These are phyloP conservation scores for Apis dorsata DNA, from an alignment of 1,140 invertebrate species.

Conservation along the genomic window DNA sequence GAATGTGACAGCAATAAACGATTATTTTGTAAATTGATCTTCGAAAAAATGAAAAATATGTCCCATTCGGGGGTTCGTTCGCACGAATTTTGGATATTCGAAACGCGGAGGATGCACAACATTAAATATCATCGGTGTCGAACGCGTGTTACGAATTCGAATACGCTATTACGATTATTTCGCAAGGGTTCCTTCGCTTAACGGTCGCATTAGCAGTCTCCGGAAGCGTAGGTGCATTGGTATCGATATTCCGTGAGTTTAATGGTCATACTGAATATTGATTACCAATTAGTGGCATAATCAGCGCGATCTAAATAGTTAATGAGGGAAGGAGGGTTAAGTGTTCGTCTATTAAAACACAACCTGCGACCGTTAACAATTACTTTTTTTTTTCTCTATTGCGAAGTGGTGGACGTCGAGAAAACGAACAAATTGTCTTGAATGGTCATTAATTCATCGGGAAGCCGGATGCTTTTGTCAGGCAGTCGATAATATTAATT, in stretches of 20 bases:
- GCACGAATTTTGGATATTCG: not conserved
- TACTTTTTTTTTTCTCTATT: not conserved
- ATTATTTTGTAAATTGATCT: not conserved
- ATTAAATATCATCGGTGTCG: conserved; percentile 45
- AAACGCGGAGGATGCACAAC: conserved; percentile 17
- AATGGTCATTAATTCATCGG: not conserved
- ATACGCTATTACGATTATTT: conserved; percentile 53
- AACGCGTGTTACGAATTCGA: conserved; percentile 50
- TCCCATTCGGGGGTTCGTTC: not conserved
- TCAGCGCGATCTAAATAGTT: conserved; percentile 64
- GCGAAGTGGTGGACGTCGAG: too few species aligned
- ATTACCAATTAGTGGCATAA: conserved; percentile 68
- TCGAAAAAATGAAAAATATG: not conserved
- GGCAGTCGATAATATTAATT: conserved; percentile 13
- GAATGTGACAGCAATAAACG: too few species aligned
- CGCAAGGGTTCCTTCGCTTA: conserved; percentile 43
- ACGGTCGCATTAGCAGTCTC: conserved; percentile 39
- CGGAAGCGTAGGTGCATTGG: conserved; percentile 40
- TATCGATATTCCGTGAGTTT: conserved; percentile 52
- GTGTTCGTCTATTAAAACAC: not conserved
- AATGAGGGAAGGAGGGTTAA: conserved; percentile 35
- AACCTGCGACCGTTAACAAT: not conserved
- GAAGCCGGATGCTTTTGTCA: conserved; percentile 14
- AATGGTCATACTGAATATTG: conserved; percentile 65
- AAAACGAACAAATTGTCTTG: not conserved